These are phyloP conservation scores for Heliconius sara DNA, from an alignment of 2,888 invertebrate genomes.

Conservation along the genomic window DNA sequence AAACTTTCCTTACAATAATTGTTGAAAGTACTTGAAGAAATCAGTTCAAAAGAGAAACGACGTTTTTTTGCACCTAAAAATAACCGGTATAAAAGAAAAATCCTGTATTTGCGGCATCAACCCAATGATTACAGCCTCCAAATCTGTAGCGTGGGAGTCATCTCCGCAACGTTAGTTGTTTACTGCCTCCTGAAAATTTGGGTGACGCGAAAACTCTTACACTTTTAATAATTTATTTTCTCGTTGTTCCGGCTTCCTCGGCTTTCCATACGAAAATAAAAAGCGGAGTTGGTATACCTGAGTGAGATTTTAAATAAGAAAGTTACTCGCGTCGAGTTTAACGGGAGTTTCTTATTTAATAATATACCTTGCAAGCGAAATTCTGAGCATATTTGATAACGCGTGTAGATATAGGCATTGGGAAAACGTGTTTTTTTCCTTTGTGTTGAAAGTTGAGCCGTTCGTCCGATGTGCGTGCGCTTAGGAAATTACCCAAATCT, in stretches of 20 bases:
- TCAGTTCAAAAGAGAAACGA: conserved; percentile 12
- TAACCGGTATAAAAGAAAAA: conserved; percentile 21
- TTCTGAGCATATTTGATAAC: conserved; percentile 30
- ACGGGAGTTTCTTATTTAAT: conserved; percentile 43
- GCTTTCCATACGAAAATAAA: conserved; percentile 22
- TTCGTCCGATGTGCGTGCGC: neutral
- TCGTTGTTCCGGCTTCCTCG: conserved; percentile 18
- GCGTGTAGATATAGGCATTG: conserved; percentile 16
- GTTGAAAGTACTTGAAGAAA: conserved; percentile 20
- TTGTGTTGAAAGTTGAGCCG: conserved; percentile 5
- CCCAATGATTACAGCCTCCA: conserved; percentile 20
- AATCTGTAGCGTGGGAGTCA: conserved; percentile 26
- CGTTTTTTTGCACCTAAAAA: neutral
- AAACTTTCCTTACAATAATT: neutral
- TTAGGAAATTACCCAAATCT: neutral
- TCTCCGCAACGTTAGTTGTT: conserved; percentile 18
- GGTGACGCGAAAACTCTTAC: conserved; percentile 18
- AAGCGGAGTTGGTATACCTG: conserved; percentile 13
- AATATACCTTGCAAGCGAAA: conserved; percentile 36
- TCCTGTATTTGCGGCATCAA: conserved; percentile 15
- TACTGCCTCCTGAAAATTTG: conserved; percentile 20
- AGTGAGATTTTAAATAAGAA: conserved; percentile 32
- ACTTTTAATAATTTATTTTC: conserved; percentile 31
- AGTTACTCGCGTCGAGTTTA: conserved; percentile 28
- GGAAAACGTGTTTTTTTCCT: neutral